Percentiles rank a stretch among this genome's conserved stretches.
phyloP scores from a whole-genome alignment of 2,888 invertebrate species.

The Octonoba sinensis region DNA sequence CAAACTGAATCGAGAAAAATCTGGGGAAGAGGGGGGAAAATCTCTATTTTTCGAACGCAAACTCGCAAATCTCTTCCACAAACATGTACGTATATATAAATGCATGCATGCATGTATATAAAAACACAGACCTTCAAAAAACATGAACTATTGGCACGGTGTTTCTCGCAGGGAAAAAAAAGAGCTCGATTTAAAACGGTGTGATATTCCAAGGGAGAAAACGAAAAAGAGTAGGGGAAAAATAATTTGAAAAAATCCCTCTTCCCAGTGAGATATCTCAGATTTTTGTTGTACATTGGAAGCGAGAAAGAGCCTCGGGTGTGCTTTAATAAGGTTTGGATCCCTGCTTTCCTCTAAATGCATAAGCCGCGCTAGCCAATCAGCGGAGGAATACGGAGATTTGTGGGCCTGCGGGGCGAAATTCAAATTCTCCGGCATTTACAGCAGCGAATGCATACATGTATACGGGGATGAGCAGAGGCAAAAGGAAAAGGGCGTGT shows the following conservation, averaged over 20 bases:
- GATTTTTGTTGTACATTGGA: constrained; percentile 23
- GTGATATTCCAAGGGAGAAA: constrained; percentile 28
- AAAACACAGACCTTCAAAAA: background rate
- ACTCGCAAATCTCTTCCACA: background rate
- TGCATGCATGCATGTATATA: background rate
- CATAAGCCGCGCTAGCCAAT: constrained; percentile 47
- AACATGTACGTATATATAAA: background rate
- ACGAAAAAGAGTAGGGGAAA: constrained; percentile 2
- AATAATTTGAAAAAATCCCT: background rate
- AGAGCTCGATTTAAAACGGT: constrained; percentile 13
- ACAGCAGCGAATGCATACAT: constrained; percentile 51
- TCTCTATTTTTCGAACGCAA: too few species aligned
- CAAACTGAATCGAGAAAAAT: too few species aligned
- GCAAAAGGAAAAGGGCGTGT: background rate
- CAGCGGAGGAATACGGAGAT: constrained; percentile 35
- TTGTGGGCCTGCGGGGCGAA: constrained; percentile 44
- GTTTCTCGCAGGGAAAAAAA: constrained; percentile 13
- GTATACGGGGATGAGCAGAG: constrained; percentile 40
- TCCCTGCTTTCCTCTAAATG: constrained; percentile 48
- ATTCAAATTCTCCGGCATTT: constrained; percentile 47
- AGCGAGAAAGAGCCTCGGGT: constrained; percentile 41
- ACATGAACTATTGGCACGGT: constrained; percentile 40
- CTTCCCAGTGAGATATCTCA: too few species aligned
- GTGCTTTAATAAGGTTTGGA: constrained; percentile 51
- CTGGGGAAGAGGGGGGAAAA: too few species aligned